Base-by-base conservation (phyloP, 2,113 vertebrate genomes). In the Channa maculata region DNA sequence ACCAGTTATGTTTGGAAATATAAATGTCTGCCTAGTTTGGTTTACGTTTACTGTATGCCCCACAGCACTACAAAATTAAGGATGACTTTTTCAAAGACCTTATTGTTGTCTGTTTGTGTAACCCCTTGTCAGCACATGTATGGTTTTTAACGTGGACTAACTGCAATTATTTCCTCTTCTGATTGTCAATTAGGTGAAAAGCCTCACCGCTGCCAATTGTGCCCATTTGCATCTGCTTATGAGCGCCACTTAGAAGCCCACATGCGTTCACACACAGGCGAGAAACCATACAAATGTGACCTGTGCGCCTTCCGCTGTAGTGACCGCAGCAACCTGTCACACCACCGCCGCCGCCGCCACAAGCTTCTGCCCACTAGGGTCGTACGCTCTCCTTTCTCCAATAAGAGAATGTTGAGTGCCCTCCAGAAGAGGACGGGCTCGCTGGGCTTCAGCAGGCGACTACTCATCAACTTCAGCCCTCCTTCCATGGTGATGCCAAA, bases 201-300 rank as follows among this genome's bases (percentile, higher is more conserved):
- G 87, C 98, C 98, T 0, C 97, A 99, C 82, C 94, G 97, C 65
- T 99, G 98, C 62, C 98, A 99, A 64, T 92, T 99, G 79, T 99
- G 98, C 78, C 97, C 98, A 2, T 99, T 99, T 65, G 98, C 98
- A 2, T 99, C 98, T 3, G 98, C 98, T 0, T 99, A 99, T 0
- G 98, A 99, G 88, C 98, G 98, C 65, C 98, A 99, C 71, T 88
- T 99, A 81, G 98, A 99, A 88, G 97, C 98, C 5, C 98, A 99
- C 84, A 98, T 99, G 98, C 93, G 97, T 6, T 99, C 98, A 0
- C 98, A 99, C 88, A 99, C 98, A 0, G 98, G 98, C 15, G 98
- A 99, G 84, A 99, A 99, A 82, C 98, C 98, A 0, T 99, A 99
- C 90, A 99, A 99, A 85, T 99, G 98, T 53, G 97, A 99, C 87